A percentile compares a stretch with the other conserved stretches of the same genome.
phyloP scores from a whole-genome alignment of 1,140 invertebrate species.

The Trissolcus basalis region DNA sequence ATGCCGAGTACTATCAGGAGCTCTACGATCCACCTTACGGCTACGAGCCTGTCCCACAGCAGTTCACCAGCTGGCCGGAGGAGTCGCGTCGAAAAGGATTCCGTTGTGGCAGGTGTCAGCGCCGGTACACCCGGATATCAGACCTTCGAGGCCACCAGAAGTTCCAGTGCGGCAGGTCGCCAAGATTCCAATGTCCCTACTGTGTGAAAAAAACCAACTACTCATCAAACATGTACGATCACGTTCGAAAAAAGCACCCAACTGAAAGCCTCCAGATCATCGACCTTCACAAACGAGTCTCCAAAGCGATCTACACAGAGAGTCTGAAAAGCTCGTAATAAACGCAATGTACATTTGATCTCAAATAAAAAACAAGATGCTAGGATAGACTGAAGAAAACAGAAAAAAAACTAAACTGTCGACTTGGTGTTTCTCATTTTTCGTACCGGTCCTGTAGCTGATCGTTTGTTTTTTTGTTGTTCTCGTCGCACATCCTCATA shows the following conservation, averaged over 20 bases:
- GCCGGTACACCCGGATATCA: conserved; percentile 70
- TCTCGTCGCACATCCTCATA: no score
- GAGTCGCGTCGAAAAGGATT: conserved; percentile 24
- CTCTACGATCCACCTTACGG: background rate
- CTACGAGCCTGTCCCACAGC: background rate
- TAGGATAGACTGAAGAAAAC: no score
- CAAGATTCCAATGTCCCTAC: conserved; percentile 86
- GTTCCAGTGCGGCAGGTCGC: conserved; percentile 88
- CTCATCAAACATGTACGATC: conserved; percentile 73
- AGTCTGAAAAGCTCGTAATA: conserved; percentile 1
- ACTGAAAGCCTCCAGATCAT: conserved; percentile 62
- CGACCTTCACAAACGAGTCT: conserved; percentile 45
- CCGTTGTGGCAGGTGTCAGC: conserved; percentile 71
- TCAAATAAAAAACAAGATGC: no score
- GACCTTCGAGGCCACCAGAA: conserved; percentile 80
- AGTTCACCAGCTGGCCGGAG: background rate
- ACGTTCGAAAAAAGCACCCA: conserved; percentile 68
- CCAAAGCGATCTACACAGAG: conserved; percentile 17
- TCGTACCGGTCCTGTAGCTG: no score
- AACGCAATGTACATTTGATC: no score
- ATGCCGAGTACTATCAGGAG: background rate
- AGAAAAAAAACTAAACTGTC: no score
- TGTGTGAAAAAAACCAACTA: conserved; percentile 78
- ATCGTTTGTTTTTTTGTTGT: no score
- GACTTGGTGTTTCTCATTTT: no score